phyloP scores from a whole-genome alignment of 2,888 invertebrate genomes.

The Pseudococcus viburni region DNA sequence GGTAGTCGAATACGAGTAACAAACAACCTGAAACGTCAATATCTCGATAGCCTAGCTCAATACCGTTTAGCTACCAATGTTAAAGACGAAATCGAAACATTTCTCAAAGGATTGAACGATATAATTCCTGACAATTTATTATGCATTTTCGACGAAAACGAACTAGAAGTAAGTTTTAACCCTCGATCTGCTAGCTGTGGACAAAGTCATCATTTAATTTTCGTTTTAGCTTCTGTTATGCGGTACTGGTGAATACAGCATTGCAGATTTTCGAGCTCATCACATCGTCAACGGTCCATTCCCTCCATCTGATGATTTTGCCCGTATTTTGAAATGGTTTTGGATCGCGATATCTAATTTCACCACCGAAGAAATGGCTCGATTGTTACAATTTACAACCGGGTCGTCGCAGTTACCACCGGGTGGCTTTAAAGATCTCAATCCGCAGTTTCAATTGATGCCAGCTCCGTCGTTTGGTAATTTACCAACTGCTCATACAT shows the following conservation, averaged over 20 bases:
- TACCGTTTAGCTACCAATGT: constrained; percentile 87
- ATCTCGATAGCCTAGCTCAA: constrained; percentile 91
- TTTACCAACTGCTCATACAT: constrained; percentile 94
- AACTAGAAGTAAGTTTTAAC: constrained; percentile 82
- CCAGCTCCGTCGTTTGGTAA: constrained; percentile 91
- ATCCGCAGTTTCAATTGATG: constrained; percentile 92
- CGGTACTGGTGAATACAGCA: constrained; percentile 93
- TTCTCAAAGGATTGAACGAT: constrained; percentile 90
- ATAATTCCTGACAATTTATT: constrained; percentile 93
- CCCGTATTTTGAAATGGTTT: constrained; percentile 89
- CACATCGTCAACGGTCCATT: constrained; percentile 86
- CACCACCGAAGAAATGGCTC: constrained; percentile 92
- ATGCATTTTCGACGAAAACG: constrained; percentile 96
- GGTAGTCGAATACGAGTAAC: constrained; percentile 82
- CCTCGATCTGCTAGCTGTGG: too few species aligned
- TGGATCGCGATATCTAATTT: constrained; percentile 92
- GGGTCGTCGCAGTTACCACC: constrained; percentile 93
- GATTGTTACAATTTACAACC: constrained; percentile 92
- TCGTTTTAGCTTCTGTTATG: constrained; percentile 84
- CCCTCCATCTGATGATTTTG: constrained; percentile 83
- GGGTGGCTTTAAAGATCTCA: constrained; percentile 90
- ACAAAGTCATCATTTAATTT: neutral
- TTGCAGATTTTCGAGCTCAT: constrained; percentile 90
- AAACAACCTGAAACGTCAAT: constrained; percentile 83
- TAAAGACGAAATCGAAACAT: constrained; percentile 87